These are phyloP conservation scores for Gambusia holbrooki DNA, from an alignment of 2,113 vertebrate species.

Conservation along the genomic window DNA sequence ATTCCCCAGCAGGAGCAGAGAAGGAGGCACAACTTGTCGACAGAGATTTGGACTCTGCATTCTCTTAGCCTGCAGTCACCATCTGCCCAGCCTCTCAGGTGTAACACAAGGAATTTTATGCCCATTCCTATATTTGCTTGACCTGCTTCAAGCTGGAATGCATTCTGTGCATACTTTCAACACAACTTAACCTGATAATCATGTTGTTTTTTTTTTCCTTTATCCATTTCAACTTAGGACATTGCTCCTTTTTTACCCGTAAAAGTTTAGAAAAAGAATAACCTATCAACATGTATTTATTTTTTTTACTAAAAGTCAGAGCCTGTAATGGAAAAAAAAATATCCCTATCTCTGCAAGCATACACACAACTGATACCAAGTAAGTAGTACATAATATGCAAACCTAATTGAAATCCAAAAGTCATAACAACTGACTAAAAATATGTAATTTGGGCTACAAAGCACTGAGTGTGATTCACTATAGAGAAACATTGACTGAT, in stretches of 20 bases:
- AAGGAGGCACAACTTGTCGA: constrained; percentile 65
- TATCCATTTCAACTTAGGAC: constrained; percentile 12
- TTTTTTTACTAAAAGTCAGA: constrained; percentile 52
- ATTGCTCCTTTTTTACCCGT: constrained; percentile 6
- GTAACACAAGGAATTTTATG: constrained; percentile 65
- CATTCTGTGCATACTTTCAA: constrained; percentile 21
- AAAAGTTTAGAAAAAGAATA: constrained; percentile 5
- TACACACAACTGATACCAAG: constrained; percentile 9
- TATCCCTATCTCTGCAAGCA: constrained; percentile 21
- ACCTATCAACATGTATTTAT: constrained; percentile 73
- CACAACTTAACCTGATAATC: constrained; percentile 11
- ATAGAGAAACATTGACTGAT: constrained; percentile 23
- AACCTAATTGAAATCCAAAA: constrained; percentile 38
- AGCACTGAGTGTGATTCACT: constrained; percentile 33
- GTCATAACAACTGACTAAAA: constrained; percentile 49
- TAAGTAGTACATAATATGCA: constrained; percentile 41
- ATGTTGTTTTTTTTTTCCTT: constrained; percentile 7
- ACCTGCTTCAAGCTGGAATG: constrained; percentile 58
- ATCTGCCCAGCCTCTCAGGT: constrained; percentile 69
- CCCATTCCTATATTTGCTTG: constrained; percentile 59
- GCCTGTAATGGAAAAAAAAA: background rate
- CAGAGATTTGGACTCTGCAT: constrained; percentile 75
- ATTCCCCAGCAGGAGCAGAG: constrained; percentile 72
- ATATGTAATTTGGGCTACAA: constrained; percentile 43
- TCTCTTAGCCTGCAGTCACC: constrained; percentile 65